Evolutionary conservation across 2,797 vertebrate genomes (phyloP), one percentile per base, ranked within the genome.

Genomic region (Meda fulgida): DNA sequence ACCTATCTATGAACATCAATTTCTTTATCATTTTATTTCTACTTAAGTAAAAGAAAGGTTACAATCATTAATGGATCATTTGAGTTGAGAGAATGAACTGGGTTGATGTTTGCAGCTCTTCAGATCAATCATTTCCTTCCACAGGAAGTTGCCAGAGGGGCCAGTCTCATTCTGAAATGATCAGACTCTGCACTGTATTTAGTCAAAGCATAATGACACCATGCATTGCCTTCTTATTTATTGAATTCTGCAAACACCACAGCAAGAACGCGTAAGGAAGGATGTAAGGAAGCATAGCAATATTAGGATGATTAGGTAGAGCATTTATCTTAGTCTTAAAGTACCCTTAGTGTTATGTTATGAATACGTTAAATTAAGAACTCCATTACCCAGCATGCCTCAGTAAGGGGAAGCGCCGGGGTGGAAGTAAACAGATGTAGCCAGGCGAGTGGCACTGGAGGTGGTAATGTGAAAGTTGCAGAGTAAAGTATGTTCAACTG

Each of bases 71-170:
- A 58, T 72, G n/a, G 69, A 71, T 58, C 51, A 23, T 58, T 31
- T 58, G 53, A 72, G 16, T 40, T 46, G 23, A 23, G 51, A 40
- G 51, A 19, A 70, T 48, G 79, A 70, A 70, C 34, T 36, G 23
- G 36, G 51, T 58, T 81, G 81, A 86, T 78, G 78, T 85, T 82
- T 79, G 78, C 75, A 36, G 53, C 63, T 80, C 63, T 75, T 88
- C 83, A 92, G 92, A 94, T 95, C 94, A 94, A 91, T 90, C 91
- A 86, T 89, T 94, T 96, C 94, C 94, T 95, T 92, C 89, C 91
- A 92, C 93, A 95, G 94, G 92, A 95, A 94, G 84, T 81, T 60
- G 89, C 93, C 84, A 86, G 87, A 85, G 81, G 82, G 70, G 69
- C 78, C 60, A 73, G 67, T 84, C 67, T 81, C 48, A 51, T 77